Conservation (phyloP, 2,888 invertebrate species). For the Protophormia terraenovae region DNA sequence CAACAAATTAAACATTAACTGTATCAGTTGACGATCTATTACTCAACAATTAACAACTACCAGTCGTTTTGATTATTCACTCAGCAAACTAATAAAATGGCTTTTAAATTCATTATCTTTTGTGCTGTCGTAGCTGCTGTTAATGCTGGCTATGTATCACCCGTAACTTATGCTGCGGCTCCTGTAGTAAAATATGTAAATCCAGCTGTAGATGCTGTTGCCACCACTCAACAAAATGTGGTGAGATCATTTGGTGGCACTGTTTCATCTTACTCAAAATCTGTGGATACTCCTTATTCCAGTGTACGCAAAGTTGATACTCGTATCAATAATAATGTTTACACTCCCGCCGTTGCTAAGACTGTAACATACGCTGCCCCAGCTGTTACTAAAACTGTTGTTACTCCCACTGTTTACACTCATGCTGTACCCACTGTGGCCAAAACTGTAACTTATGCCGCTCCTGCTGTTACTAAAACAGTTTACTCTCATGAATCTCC, state of each 20-base stretch:
- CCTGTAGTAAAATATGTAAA: slow-evolving; percentile 71
- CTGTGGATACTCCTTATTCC: slow-evolving; percentile 84
- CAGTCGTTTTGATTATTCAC: background rate
- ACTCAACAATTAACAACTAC: slow-evolving; percentile 48
- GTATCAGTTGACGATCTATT: slow-evolving; percentile 73
- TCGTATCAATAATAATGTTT: slow-evolving; percentile 82
- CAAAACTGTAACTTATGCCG: slow-evolving; percentile 69
- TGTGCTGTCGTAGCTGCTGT: slow-evolving; percentile 85
- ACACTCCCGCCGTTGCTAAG: slow-evolving; percentile 73
- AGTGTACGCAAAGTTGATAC: slow-evolving; percentile 83
- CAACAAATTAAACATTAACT: slow-evolving; percentile 42
- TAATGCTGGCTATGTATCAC: slow-evolving; percentile 83
- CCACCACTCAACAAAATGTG: slow-evolving; percentile 83
- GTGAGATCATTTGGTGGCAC: slow-evolving; percentile 83
- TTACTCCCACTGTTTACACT: slow-evolving; percentile 73
- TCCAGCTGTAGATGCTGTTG: slow-evolving; percentile 79
- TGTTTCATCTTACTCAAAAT: slow-evolving; percentile 84
- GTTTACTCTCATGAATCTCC: slow-evolving; percentile 39
- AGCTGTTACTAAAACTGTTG: slow-evolving; percentile 71
- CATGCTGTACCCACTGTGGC: slow-evolving; percentile 71
- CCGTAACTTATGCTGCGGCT: slow-evolving; percentile 72
- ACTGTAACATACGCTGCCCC: slow-evolving; percentile 69
- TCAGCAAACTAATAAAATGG: slow-evolving; percentile 70
- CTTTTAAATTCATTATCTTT: slow-evolving; percentile 83
- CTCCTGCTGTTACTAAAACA: slow-evolving; percentile 71